Conservation (phyloP, 2,888 invertebrate species). For the Cyclophora punctaria region DNA sequence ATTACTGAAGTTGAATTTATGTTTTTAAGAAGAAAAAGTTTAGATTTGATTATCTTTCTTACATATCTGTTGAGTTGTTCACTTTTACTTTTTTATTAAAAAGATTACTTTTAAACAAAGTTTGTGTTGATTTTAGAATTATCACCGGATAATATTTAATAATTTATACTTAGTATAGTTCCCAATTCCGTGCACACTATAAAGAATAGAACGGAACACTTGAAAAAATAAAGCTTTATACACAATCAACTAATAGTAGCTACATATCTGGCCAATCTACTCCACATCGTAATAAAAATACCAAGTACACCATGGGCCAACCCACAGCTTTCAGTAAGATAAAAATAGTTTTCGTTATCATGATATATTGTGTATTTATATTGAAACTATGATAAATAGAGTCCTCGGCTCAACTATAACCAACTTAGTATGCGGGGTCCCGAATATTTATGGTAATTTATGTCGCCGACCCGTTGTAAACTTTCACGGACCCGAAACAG, state of each 20-base stretch:
- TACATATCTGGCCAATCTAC: no score
- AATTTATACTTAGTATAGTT: no score
- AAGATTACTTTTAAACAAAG: no score
- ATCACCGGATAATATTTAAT: no score
- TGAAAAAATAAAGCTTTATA: no score
- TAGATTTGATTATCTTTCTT: background rate
- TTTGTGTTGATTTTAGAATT: no score
- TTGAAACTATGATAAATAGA: conserved; percentile 17
- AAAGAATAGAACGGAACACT: no score
- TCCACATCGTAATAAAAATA: no score
- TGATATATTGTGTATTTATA: conserved; percentile 14
- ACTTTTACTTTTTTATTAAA: background rate
- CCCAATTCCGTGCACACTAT: no score
- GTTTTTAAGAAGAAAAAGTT: background rate
- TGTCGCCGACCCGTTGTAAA: conserved; percentile 43
- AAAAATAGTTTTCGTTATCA: background rate
- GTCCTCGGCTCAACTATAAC: conserved; percentile 23
- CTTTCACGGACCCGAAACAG: conserved; percentile 23
- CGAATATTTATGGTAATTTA: conserved; percentile 53
- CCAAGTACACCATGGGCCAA: no score
- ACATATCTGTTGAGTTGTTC: background rate
- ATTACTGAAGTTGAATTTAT: conserved; percentile 5
- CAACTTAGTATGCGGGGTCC: conserved; percentile 38
- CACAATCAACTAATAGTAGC: no score
- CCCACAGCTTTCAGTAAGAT: no score